Evolutionary conservation across 2,113 vertebrate genomes (phyloP).

Genomic region (Atlantisia rogersi): DNA sequence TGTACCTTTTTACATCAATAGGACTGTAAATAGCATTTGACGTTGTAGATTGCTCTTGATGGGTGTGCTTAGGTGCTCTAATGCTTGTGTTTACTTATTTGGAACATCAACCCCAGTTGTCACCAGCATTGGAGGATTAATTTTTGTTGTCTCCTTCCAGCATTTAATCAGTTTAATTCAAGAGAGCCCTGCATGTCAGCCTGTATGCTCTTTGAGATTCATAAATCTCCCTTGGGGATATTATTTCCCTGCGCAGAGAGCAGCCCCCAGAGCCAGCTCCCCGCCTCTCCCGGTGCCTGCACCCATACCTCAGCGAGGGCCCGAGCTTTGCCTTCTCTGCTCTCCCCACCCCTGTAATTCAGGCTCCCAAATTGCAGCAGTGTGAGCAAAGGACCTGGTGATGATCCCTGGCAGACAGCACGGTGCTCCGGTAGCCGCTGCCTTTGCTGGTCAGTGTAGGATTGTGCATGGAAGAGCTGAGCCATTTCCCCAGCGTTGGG

Average conservation of each 20-base stretch:
- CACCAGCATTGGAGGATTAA: not conserved
- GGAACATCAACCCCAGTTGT: constrained; percentile 21
- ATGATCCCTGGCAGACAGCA: not conserved
- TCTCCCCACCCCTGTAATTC: not conserved
- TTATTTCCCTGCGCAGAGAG: not conserved
- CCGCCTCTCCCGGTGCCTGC: not conserved
- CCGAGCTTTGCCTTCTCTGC: not conserved
- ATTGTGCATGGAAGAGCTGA: not conserved
- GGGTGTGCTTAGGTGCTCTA: not conserved
- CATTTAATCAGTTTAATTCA: constrained; percentile 46
- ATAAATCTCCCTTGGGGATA: constrained; percentile 19
- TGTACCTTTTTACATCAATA: not conserved
- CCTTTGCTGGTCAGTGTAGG: not conserved
- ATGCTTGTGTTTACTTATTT: not conserved
- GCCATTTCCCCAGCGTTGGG: not conserved
- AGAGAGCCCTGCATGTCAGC: not conserved
- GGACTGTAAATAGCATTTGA: not conserved
- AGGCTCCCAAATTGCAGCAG: not conserved
- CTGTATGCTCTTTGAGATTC: not conserved
- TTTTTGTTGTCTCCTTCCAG: not conserved
- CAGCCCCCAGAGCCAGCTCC: not conserved
- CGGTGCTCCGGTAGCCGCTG: not conserved
- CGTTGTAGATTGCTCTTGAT: not conserved
- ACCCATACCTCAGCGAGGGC: not conserved
- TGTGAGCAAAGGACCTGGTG: rapidly evolving